phyloP scores from a whole-genome alignment of 2,888 invertebrate genomes.

The Agrypnus murinus region DNA sequence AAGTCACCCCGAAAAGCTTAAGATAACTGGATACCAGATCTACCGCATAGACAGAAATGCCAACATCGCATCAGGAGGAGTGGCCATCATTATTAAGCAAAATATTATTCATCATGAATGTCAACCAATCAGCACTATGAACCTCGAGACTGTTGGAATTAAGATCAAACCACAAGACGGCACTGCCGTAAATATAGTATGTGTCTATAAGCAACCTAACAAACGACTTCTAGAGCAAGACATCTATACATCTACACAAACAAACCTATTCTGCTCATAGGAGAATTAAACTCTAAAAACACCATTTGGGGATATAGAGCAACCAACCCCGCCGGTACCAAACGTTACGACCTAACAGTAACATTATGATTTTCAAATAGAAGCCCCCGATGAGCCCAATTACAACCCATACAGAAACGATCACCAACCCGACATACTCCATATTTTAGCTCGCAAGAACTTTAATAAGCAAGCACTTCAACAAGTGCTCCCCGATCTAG shows the following conservation, averaged over 20 bases:
- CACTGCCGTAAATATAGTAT: constrained; percentile 1
- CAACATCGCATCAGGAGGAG: constrained; percentile 4
- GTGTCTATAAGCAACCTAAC: not conserved
- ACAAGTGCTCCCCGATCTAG: no score
- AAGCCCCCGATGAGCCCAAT: no score
- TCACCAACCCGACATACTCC: no score
- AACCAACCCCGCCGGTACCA: constrained; percentile 7
- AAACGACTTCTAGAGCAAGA: not conserved
- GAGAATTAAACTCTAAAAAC: constrained; percentile 11
- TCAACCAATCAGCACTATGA: constrained; percentile 1
- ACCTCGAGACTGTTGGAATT: constrained; percentile 13
- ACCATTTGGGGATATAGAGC: constrained; percentile 24
- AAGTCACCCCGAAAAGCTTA: not conserved
- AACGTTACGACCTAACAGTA: constrained; percentile 5
- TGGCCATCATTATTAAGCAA: not conserved
- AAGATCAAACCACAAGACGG: constrained; percentile 5
- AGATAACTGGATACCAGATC: not conserved
- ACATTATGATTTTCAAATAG: no score
- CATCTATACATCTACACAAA: constrained; percentile 2
- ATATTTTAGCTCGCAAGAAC: no score
- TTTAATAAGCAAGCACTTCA: no score
- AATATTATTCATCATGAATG: constrained; percentile 9
- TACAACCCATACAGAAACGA: no score
- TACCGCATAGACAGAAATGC: constrained; percentile 17
- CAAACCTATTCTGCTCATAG: constrained; percentile 4